Evolutionary conservation across 2,888 invertebrate species (phyloP), one percentile per base, ranked within the genome.

Genomic region (Phorcus lineatus): DNA sequence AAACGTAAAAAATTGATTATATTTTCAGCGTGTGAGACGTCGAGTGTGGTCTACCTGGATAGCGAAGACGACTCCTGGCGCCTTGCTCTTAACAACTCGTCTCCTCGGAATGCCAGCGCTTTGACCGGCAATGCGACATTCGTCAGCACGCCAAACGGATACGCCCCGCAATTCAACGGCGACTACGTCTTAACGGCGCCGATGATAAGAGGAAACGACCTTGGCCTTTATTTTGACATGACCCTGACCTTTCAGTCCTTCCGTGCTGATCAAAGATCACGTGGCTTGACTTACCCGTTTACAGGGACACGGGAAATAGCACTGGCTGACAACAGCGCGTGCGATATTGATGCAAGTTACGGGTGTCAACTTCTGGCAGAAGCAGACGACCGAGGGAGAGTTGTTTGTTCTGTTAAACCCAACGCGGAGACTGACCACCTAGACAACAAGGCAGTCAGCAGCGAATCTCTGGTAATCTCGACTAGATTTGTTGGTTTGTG

Each of bases 151-250:
- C 19, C 6, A 6, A 22, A 22, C 57, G 22, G 19, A 24, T 57
- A 57, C 57, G 31, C 28, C 28, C 70, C 36, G 31, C 36, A n/a
- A 19, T 28, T 17, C 28, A 40, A 36, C 36, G 31, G 17, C 2
- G 40, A 17, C 40, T 62, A 28, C 62, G 24, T 62, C 11, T 70
- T 70, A 11, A 36, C 70, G 28, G 70, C 70, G 16, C 70, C 28
- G 19, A 31, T 16, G 70, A 13, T 36, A 4, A 36, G 28, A 36
- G 70, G 70, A 31, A 70, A 70, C 70, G 70, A 70, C 70, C 70
- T 70, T 70, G 70, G 70, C 40, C 70, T 70, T 70, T 70, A 70
- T 40, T 70, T 70, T 70, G 70, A 70, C 19, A 28, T 70, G 36
- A 70, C 17, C 31, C 17, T 70, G 16, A 28, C 22, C 62, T 62